These are phyloP conservation scores for Oxycera nigricornis DNA, from an alignment of 2,888 invertebrate genomes.

Conservation along the genomic window DNA sequence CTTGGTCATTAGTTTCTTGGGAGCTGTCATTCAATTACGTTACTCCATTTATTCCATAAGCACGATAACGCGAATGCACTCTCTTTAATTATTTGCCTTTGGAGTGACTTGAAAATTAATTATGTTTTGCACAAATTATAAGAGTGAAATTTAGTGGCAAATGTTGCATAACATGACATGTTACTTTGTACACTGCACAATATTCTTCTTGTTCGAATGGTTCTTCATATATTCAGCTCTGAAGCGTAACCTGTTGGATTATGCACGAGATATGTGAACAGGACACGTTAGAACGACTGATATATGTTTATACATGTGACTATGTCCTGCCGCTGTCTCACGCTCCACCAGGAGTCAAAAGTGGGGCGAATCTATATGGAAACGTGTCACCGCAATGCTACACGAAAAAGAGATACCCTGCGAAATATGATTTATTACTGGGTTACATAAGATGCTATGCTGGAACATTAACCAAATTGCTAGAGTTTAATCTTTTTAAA, in stretches of 20 bases:
- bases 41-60: no score
- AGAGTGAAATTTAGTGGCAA: background rate
- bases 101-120: conserved; percentile 3
- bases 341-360: background rate
- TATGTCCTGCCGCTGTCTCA: background rate
- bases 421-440: conserved; percentile 46
- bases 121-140: background rate
- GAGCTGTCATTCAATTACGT: no score
- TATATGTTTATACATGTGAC: background rate
- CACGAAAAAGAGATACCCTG: conserved; percentile 1
- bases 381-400: conserved; percentile 5
- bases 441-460: conserved; percentile 45
- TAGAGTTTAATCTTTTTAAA: conserved; percentile 46
- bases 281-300: background rate
- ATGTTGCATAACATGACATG: conserved; percentile 14
- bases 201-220: background rate
- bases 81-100: background rate
- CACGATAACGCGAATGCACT: background rate
- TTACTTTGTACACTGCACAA: background rate
- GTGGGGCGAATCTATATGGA: background rate
- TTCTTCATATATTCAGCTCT: background rate
- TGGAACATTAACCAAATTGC: conserved; percentile 46
- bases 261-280: background rate
- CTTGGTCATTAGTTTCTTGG: no score
- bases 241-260: conserved; percentile 5